These are phyloP conservation scores for Bombylius major DNA, from an alignment of 2,888 invertebrate species.

Conservation along the genomic window DNA sequence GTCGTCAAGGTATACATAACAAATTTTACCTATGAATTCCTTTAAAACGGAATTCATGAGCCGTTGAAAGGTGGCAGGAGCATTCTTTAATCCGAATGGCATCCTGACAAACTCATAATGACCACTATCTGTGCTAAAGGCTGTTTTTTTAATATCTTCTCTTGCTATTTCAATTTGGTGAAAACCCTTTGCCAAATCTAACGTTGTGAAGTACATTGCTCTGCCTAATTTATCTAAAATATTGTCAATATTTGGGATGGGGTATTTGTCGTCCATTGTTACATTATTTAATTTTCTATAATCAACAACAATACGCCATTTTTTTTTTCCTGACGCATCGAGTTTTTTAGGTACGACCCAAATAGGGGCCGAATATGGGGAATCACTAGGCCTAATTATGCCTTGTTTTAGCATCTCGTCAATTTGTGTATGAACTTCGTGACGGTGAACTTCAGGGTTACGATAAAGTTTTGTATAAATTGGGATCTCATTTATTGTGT, in stretches of 20 bases:
- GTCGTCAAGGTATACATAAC: conserved; percentile 23
- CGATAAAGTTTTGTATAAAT: too few relatives aligned
- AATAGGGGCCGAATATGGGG: too few relatives aligned
- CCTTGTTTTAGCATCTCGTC: too few relatives aligned
- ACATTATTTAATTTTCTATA: too few relatives aligned
- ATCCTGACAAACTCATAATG: not conserved
- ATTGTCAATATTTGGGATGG: conserved; percentile 14
- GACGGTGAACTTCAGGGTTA: too few relatives aligned
- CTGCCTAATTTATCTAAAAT: not conserved
- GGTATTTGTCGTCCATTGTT: conserved; percentile 16
- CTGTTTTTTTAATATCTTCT: not conserved
- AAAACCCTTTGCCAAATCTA: conserved; percentile 19
- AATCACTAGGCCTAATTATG: too few relatives aligned
- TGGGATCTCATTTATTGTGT: too few relatives aligned
- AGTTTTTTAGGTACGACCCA: too few relatives aligned
- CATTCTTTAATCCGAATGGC: conserved; percentile 7
- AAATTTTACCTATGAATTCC: conserved; percentile 14
- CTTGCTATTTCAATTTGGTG: conserved; percentile 18
- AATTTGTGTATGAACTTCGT: too few relatives aligned
- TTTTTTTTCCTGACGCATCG: too few relatives aligned
- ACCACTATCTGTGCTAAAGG: not conserved
- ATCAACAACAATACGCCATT: not conserved
- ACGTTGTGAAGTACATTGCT: conserved; percentile 3
- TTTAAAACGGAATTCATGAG: conserved; percentile 14
- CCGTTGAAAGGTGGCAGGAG: conserved; percentile 5